Evolutionary conservation across 2,888 invertebrate species (phyloP).

Genomic region (Sesamia inferens): DNA sequence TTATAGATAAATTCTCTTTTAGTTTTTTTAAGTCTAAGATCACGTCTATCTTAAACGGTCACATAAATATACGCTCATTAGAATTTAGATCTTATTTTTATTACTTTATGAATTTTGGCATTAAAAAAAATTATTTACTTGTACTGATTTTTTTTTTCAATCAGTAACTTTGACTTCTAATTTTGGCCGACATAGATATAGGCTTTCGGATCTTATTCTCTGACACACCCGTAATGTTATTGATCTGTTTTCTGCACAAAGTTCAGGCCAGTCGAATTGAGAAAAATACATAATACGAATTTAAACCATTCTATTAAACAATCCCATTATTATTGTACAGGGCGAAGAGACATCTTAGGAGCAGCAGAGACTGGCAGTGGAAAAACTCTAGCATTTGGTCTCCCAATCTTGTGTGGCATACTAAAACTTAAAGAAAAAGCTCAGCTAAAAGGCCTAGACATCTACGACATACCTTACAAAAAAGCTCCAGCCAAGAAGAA

Average conservation of each 20-base stretch:
- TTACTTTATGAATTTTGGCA: too few relatives aligned
- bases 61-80: too few relatives aligned
- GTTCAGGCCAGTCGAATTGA: too few relatives aligned
- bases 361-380: constrained; percentile 99
- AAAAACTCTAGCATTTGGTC: constrained; percentile 99
- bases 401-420: constrained; percentile 97
- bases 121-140: too few relatives aligned
- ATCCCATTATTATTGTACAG: constrained; percentile 68
- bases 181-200: too few relatives aligned
- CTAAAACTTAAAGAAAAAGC: constrained; percentile 91
- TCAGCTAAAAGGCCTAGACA: constrained; percentile 77
- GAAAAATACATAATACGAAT: background rate
- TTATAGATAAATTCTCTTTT: background rate
- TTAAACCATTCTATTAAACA: background rate
- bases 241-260: too few relatives aligned
- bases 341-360: constrained; percentile 97
- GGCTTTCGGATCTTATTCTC: too few relatives aligned
- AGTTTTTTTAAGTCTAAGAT: background rate
- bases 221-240: too few relatives aligned
- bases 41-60: background rate
- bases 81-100: too few relatives aligned
- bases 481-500: constrained; percentile 78
- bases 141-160: too few relatives aligned
- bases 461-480: constrained; percentile 83
- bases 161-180: background rate